Conservation (phyloP, 2,113 vertebrate species). For the Athene cunicularia region DNA sequence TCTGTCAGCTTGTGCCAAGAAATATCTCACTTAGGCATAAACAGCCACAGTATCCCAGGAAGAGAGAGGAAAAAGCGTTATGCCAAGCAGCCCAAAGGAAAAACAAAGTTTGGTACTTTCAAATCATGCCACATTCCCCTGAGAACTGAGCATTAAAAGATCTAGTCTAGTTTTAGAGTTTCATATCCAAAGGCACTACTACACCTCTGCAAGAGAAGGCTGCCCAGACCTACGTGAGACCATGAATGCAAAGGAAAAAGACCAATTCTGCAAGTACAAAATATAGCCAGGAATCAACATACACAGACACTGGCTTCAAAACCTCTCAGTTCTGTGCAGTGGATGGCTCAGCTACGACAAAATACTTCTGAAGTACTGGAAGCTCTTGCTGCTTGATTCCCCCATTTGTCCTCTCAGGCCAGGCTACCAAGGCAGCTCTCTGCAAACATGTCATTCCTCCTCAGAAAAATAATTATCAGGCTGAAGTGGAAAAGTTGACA, state of each 20-base stretch:
- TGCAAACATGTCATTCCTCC: not conserved
- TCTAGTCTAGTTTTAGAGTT: not conserved
- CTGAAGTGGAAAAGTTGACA: not conserved
- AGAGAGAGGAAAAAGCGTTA: not conserved
- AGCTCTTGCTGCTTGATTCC: not conserved
- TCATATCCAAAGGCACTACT: not conserved
- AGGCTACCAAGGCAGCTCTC: not conserved
- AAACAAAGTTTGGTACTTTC: not conserved
- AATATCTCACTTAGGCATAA: not conserved
- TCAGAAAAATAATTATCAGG: not conserved
- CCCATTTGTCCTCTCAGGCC: not conserved
- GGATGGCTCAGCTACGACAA: not conserved
- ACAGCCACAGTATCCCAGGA: not conserved
- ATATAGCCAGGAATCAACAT: not conserved
- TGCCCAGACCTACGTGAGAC: accelerated
- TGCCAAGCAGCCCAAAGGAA: not conserved
- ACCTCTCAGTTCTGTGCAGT: not conserved
- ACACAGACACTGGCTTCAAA: not conserved
- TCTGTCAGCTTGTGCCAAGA: constrained; percentile 13
- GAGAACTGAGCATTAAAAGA: not conserved
- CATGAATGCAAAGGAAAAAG: not conserved
- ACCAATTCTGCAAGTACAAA: not conserved
- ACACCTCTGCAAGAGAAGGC: not conserved
- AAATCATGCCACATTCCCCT: not conserved
- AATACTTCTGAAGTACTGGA: not conserved